Percentiles rank a stretch among this genome's conserved stretches.
Evolutionary conservation across 2,888 invertebrate species (phyloP).

Genomic region (Apamea monoglypha): DNA sequence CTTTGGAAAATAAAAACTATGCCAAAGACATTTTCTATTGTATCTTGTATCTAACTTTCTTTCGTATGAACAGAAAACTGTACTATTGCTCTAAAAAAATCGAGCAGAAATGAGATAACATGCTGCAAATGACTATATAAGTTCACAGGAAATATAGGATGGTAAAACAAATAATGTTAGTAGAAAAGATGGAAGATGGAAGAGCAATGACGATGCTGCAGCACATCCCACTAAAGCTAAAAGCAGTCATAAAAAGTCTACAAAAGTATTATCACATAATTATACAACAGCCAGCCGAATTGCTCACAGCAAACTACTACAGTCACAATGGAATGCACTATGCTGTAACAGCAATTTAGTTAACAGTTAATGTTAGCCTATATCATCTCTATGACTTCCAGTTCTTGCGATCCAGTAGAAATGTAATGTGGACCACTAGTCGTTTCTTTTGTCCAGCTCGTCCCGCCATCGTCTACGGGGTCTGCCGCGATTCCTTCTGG

Average conservation of each 20-base stretch:
- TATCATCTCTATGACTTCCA: no score
- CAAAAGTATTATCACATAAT: neutral
- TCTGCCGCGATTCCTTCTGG: neutral
- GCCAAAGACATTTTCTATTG: neutral
- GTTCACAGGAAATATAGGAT: no score
- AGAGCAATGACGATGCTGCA: neutral
- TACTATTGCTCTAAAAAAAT: neutral
- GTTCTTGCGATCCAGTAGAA: no score
- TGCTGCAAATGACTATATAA: neutral
- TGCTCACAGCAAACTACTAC: neutral
- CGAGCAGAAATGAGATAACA: neutral
- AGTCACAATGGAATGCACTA: slow-evolving; percentile 11
- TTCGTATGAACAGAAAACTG: neutral
- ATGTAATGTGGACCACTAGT: no score
- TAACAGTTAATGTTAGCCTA: neutral
- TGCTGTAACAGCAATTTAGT: slow-evolving; percentile 25
- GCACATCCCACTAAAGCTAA: neutral
- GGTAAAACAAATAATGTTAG: neutral
- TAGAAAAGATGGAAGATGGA: neutral
- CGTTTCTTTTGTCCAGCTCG: neutral
- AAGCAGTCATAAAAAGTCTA: neutral
- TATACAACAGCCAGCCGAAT: slow-evolving; percentile 15
- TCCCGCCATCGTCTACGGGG: neutral
- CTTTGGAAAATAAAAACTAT: neutral
- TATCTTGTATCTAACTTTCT: neutral